phyloP scores from a whole-genome alignment of 1,140 invertebrate species.

The Meteorus sp. region DNA sequence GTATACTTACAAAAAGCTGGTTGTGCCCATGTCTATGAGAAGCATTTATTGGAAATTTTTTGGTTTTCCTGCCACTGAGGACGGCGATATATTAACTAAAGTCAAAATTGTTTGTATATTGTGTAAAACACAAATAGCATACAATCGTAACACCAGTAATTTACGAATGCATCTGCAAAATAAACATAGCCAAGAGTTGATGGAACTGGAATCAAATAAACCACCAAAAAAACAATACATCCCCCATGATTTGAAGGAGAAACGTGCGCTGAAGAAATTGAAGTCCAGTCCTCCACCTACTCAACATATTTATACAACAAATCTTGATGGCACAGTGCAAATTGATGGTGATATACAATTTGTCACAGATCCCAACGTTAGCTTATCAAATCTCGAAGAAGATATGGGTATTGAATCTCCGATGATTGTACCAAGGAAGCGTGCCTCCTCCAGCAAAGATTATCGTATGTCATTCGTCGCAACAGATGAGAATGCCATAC shows the following conservation, averaged over 20 bases:
- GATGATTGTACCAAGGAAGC: constrained; percentile 35
- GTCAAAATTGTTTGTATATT: constrained; percentile 66
- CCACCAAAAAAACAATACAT: constrained; percentile 44
- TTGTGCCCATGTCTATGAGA: constrained; percentile 64
- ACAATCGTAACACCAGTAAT: constrained; percentile 68
- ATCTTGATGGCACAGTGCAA: constrained; percentile 56
- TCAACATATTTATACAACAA: constrained; percentile 57
- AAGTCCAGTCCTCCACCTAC: constrained; percentile 30
- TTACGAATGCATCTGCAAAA: constrained; percentile 65
- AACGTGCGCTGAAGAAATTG: constrained; percentile 49
- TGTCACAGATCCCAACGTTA: constrained; percentile 52
- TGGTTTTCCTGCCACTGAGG: constrained; percentile 66
- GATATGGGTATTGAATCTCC: constrained; percentile 49
- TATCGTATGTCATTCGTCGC: constrained; percentile 8
- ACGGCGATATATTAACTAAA: constrained; percentile 66
- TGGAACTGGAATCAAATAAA: constrained; percentile 52
- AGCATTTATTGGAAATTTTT: constrained; percentile 70
- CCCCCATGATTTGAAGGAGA: constrained; percentile 50
- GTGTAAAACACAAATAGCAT: constrained; percentile 66
- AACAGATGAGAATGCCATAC: constrained; percentile 34
- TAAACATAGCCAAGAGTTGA: constrained; percentile 60
- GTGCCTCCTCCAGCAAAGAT: background rate
- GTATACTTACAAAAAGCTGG: constrained; percentile 55
- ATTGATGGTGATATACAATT: constrained; percentile 58
- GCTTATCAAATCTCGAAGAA: constrained; percentile 45